A percentile compares a stretch with the other conserved stretches of the same genome.
Conservation (phyloP, 2,888 invertebrate species). For the Pheosia gnoma region DNA sequence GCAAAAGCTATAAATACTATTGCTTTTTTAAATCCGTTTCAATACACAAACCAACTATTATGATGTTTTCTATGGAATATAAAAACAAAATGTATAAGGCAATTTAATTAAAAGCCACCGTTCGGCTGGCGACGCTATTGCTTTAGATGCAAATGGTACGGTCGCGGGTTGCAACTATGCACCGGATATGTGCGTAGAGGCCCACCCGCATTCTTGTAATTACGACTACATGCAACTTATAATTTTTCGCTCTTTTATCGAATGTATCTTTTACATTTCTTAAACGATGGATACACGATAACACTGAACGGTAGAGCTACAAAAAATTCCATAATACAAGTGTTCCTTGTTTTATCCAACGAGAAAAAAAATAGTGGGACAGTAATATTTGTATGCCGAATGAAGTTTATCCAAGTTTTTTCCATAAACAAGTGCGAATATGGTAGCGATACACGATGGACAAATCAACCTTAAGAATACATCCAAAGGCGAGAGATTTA, state of each 20-base stretch:
- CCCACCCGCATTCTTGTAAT: constrained; percentile 45
- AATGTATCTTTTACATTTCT: constrained; percentile 10
- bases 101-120: constrained; percentile 30
- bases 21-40: constrained; percentile 12
- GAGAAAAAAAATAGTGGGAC: too few relatives aligned
- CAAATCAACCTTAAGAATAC: too few relatives aligned
- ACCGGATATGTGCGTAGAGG: constrained; percentile 33
- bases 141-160: constrained; percentile 46
- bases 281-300: background rate
- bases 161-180: constrained; percentile 33
- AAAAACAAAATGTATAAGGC: constrained; percentile 31
- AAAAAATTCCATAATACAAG: too few relatives aligned
- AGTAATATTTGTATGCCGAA: too few relatives aligned
- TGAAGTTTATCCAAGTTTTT: too few relatives aligned
- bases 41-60: constrained; percentile 14
- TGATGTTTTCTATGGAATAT: constrained; percentile 24
- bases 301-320: too few relatives aligned
- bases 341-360: too few relatives aligned
- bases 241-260: constrained; percentile 24
- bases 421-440: too few relatives aligned
- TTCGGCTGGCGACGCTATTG: constrained; percentile 31
- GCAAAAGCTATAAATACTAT: constrained; percentile 36
- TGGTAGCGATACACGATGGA: too few relatives aligned
- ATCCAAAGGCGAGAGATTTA: too few relatives aligned
- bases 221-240: constrained; percentile 23